A percentile compares a stretch with the other conserved stretches of the same genome.
phyloP scores from a whole-genome alignment of 2,888 invertebrate species.

The Odiellus spinosus region DNA sequence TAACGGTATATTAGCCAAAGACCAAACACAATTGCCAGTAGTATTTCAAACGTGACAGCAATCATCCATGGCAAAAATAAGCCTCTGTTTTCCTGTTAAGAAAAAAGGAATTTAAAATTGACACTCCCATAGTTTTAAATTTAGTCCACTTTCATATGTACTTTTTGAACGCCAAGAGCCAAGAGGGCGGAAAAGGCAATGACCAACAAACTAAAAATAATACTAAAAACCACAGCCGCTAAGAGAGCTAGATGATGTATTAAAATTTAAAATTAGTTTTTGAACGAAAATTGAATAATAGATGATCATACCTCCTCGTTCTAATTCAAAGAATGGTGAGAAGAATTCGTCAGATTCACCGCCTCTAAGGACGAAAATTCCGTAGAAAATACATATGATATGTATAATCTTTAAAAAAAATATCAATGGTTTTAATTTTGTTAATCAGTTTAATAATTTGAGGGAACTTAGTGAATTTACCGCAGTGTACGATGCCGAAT shows the following conservation, averaged over 20 bases:
- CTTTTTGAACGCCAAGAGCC: constrained; percentile 42
- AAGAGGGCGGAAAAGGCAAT: constrained; percentile 43
- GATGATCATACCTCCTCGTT: constrained; percentile 5
- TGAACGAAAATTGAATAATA: background rate
- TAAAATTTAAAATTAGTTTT: too few species aligned
- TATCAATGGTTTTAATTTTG: constrained; percentile 16
- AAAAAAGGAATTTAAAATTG: background rate
- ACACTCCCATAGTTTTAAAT: too few species aligned
- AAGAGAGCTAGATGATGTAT: constrained; percentile 9
- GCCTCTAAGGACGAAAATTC: constrained; percentile 61
- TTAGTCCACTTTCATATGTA: constrained; percentile 6
- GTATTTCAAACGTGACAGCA: constrained; percentile 47
- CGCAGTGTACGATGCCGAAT: constrained; percentile 58
- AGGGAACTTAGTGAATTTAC: constrained; percentile 23
- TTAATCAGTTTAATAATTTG: too few species aligned
- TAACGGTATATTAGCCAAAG: constrained; percentile 74
- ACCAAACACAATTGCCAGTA: constrained; percentile 62
- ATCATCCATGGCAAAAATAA: constrained; percentile 64
- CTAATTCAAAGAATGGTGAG: constrained; percentile 62
- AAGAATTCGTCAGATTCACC: constrained; percentile 78
- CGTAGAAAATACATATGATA: constrained; percentile 53
- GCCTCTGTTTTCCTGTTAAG: constrained; percentile 47
- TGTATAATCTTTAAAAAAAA: constrained; percentile 55
- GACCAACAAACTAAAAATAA: constrained; percentile 25
- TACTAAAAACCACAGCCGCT: constrained; percentile 11